Percentiles rank a stretch among this genome's conserved stretches.
phyloP scores from a whole-genome alignment of 2,888 invertebrate genomes.

The Chaetogeoica ovagalla region DNA sequence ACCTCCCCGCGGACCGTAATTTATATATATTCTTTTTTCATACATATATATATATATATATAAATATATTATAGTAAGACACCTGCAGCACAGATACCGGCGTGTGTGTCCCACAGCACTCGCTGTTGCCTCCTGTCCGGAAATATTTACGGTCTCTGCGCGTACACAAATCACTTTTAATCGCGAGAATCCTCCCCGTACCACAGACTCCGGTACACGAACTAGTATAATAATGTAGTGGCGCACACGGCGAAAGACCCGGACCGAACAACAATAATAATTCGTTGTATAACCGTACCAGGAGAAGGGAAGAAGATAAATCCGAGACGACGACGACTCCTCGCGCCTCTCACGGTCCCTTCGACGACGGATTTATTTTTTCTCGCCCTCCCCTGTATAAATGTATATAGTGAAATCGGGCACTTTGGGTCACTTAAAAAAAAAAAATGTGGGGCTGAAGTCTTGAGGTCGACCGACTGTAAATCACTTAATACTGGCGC shows the following conservation, averaged over 20 bases:
- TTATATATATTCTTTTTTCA: too few relatives aligned
- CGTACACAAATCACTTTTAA: constrained; percentile 28
- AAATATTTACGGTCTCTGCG: background rate
- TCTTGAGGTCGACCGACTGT: constrained; percentile 33
- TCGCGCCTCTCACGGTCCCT: background rate
- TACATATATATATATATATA: too few relatives aligned
- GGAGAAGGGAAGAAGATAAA: constrained; percentile 39
- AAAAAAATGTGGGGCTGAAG: constrained; percentile 31
- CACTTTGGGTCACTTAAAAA: constrained; percentile 43
- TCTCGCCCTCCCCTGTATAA: background rate
- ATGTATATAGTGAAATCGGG: constrained; percentile 10
- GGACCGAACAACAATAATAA: constrained; percentile 8
- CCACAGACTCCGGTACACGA: background rate
- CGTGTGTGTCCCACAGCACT: too few relatives aligned
- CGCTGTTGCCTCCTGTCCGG: background rate
- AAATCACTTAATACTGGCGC: constrained; percentile 22
- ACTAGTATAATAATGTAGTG: too few relatives aligned
- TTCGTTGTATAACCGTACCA: constrained; percentile 24
- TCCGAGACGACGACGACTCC: background rate
- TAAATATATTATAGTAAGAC: too few relatives aligned
- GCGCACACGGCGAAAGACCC: background rate
- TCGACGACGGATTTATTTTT: background rate
- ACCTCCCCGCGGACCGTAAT: too few relatives aligned
- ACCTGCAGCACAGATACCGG: too few relatives aligned
- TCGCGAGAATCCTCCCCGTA: constrained; percentile 13